Percentiles rank a stretch among this genome's conserved stretches.
phyloP scores from a whole-genome alignment of 2,888 invertebrate genomes.

The Agrotis segetum region DNA sequence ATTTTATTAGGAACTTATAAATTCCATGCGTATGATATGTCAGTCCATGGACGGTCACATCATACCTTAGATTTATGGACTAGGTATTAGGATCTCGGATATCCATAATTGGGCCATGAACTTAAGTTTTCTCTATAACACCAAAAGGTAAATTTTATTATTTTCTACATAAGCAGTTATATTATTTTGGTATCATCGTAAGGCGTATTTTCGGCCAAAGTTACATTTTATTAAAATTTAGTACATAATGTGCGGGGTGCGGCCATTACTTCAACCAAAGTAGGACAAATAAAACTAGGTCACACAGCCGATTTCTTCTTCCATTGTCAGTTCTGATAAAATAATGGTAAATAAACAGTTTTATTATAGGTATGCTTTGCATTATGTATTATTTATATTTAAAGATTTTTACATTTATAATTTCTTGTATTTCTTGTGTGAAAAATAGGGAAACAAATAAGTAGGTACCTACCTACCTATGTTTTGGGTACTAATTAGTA shows the following conservation, averaged over 20 bases:
- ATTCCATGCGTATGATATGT: no score
- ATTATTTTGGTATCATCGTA: neutral
- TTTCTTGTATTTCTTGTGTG: no score
- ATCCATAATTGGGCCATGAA: no score
- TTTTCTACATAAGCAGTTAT: neutral
- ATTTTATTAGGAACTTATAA: no score
- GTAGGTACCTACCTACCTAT: no score
- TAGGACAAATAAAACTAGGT: constrained; percentile 61
- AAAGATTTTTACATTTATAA: neutral
- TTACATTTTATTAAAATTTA: constrained; percentile 24
- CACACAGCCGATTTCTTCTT: constrained; percentile 43
- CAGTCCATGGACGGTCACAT: no score
- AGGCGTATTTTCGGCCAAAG: constrained; percentile 16
- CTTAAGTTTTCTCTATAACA: no score
- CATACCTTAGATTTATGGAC: no score
- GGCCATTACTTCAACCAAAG: constrained; percentile 59
- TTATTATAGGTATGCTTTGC: neutral
- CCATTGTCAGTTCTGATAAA: constrained; percentile 28
- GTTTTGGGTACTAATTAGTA: no score
- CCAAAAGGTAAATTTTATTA: neutral
- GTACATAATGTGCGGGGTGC: constrained; percentile 63
- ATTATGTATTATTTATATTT: neutral
- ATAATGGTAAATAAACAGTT: neutral
- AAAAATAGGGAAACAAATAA: no score
- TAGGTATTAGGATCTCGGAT: no score